These are phyloP conservation scores for Orientallactaga bullata DNA, from an alignment of 2,113 vertebrate species.

Conservation along the genomic window DNA sequence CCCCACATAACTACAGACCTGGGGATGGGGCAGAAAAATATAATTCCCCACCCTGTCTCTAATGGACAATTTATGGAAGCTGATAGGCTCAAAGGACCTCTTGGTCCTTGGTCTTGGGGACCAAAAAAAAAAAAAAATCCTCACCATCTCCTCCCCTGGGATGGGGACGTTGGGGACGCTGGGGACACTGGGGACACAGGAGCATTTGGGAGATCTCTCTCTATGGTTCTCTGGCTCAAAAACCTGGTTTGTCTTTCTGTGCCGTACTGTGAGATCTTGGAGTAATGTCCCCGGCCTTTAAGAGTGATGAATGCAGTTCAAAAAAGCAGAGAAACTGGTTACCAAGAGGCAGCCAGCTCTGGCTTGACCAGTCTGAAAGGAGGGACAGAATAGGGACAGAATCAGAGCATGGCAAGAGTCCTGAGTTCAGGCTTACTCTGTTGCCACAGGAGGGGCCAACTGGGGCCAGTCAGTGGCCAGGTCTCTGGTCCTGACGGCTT, in stretches of 20 bases:
- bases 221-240: not conserved
- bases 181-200: not conserved
- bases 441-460: not conserved
- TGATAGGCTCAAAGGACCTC: not conserved
- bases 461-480: not conserved
- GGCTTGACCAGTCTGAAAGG: not conserved
- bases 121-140: no score
- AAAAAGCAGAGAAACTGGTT: not conserved
- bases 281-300: not conserved
- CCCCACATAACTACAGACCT: not conserved
- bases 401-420: not conserved
- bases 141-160: not conserved
- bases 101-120: no score
- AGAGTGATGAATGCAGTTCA: not conserved
- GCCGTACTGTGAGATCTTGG: not conserved
- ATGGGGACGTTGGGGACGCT: not conserved
- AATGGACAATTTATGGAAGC: not conserved
- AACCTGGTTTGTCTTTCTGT: not conserved
- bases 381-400: not conserved
- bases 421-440: not conserved
- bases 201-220: not conserved
- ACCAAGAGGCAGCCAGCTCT: not conserved
- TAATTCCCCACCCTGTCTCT: not conserved
- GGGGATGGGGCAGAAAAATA: not conserved
- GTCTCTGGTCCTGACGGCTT: not conserved